These are phyloP conservation scores for Clostera curtula DNA, from an alignment of 2,888 invertebrate species.

Conservation along the genomic window DNA sequence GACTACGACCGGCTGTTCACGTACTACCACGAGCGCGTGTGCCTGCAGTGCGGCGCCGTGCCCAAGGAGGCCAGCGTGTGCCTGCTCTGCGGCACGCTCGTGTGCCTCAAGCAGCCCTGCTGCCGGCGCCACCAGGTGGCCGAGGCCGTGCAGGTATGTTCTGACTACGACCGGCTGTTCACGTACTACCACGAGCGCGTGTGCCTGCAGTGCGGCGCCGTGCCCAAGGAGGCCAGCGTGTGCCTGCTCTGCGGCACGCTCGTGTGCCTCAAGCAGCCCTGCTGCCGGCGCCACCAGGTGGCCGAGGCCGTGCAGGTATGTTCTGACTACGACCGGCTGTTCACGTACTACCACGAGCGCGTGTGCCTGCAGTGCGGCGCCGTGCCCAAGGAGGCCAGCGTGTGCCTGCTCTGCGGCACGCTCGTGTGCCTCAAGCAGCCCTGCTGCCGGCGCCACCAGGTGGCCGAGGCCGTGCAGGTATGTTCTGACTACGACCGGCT, in stretches of 20 bases:
- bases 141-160: too few species aligned
- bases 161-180: slow-evolving; percentile 89
- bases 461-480: too few species aligned
- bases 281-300: slow-evolving; percentile 88
- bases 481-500: slow-evolving; percentile 49
- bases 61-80: slow-evolving; percentile 76
- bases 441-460: too few species aligned
- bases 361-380: slow-evolving; percentile 96
- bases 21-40: slow-evolving; percentile 93
- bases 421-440: too few species aligned
- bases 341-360: slow-evolving; percentile 33
- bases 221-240: slow-evolving; percentile 89
- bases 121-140: too few species aligned
- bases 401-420: too few species aligned
- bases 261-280: slow-evolving; percentile 91
- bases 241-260: slow-evolving; percentile 95
- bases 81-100: too few species aligned
- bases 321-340: not conserved
- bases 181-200: slow-evolving; percentile 93
- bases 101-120: too few species aligned
- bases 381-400: too few species aligned
- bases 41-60: slow-evolving; percentile 90
- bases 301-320: slow-evolving; percentile 85
- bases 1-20: slow-evolving; percentile 89
- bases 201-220: slow-evolving; percentile 90